A percentile compares a stretch with the other conserved stretches of the same genome.
Evolutionary conservation across 2,888 invertebrate genomes (phyloP).

Genomic region (Matsumyia berberina): DNA sequence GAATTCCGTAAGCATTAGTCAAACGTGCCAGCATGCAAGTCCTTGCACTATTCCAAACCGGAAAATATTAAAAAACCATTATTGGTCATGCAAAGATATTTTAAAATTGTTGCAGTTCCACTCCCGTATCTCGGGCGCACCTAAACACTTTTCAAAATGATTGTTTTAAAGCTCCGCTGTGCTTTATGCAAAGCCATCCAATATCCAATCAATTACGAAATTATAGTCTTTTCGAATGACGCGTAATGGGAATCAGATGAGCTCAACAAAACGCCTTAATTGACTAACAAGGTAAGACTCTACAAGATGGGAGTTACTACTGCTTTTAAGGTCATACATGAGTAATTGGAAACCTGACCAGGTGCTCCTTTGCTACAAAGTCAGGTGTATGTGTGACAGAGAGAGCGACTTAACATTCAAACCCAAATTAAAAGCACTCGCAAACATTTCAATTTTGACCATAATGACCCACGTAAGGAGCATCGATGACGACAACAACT

Average conservation of each 20-base stretch:
- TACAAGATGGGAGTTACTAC: neutral
- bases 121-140: conserved; percentile 25
- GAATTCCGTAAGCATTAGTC: conserved; percentile 23
- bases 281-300: conserved; percentile 11
- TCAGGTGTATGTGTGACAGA: neutral
- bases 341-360: conserved; percentile 57
- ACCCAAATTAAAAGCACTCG: conserved; percentile 30
- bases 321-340: conserved; percentile 44
- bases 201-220: conserved; percentile 53
- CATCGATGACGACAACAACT: conserved; percentile 59
- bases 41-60: conserved; percentile 38
- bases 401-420: neutral
- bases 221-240: conserved; percentile 34
- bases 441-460: conserved; percentile 16
- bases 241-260: conserved; percentile 38
- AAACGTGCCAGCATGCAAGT: conserved; percentile 59
- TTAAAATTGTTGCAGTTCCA: conserved; percentile 29
- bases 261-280: conserved; percentile 53
- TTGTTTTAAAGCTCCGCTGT: conserved; percentile 16
- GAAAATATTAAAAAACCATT: conserved; percentile 53
- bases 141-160: neutral
- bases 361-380: neutral
- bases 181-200: conserved; percentile 3
- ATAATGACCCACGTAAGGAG: conserved; percentile 36
- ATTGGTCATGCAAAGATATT: conserved; percentile 52